phyloP scores from a whole-genome alignment of 2,888 invertebrate species.

The Hoplodrina blanda region DNA sequence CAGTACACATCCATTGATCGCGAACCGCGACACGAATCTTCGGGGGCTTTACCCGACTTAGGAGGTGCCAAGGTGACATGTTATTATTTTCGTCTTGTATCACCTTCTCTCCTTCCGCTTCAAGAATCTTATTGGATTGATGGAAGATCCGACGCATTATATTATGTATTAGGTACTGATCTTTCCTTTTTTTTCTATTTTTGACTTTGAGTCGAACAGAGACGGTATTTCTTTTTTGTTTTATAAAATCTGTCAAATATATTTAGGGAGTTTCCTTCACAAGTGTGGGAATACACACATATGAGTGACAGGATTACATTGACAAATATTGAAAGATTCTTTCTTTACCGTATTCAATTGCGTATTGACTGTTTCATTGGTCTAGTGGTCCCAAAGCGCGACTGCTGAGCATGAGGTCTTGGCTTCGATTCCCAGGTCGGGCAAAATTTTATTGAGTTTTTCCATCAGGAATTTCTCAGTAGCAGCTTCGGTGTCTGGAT shows the following conservation, averaged over 20 bases:
- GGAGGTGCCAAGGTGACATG: constrained; percentile 26
- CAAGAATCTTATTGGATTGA: constrained; percentile 46
- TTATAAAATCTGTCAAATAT: constrained; percentile 12
- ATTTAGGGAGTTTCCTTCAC: no score
- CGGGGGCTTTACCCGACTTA: constrained; percentile 42
- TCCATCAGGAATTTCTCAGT: no score
- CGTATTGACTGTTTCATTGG: no score
- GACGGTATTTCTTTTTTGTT: constrained; percentile 32
- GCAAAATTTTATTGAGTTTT: no score
- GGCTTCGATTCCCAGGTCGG: no score
- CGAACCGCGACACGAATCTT: constrained; percentile 20
- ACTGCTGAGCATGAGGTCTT: no score
- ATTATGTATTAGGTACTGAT: constrained; percentile 35
- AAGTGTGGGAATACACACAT: neutral
- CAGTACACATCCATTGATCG: constrained; percentile 32
- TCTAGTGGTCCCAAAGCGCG: no score
- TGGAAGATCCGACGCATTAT: constrained; percentile 40
- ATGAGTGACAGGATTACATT: neutral
- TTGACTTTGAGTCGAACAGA: constrained; percentile 11
- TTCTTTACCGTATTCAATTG: neutral
- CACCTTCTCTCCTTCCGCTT: constrained; percentile 39
- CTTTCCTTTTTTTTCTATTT: constrained; percentile 16
- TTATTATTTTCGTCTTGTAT: constrained; percentile 47
- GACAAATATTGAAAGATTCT: neutral
- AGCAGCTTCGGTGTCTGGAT: no score